Evolutionary conservation across 2,888 invertebrate species (phyloP), one percentile per base, ranked within the genome.

Genomic region (Tipula unca): DNA sequence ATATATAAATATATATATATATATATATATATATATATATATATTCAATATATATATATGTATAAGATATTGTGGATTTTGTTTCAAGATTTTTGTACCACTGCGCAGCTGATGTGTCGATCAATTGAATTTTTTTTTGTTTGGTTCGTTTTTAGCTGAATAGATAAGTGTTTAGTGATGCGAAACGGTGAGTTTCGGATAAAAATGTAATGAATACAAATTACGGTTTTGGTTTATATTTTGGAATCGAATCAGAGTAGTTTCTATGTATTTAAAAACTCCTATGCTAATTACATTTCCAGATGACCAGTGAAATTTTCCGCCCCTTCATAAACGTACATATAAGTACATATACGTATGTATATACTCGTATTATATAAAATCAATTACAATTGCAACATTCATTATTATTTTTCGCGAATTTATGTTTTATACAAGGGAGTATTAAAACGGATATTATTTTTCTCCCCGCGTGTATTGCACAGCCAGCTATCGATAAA

Each of bases 141-240:
- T 69, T 10, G 69, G 20, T 69, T 69, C 69, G 25, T 69, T 69
- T 69, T 69, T 69, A 69, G 69, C 69, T 69, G 69, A 69, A 69
- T 69, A 69, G 69, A 69, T 69, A 69, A 69, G 69, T 69, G 69
- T 69, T 69, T 25, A 69, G 69, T 69, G 69, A 69, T 69, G 69
- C 69, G 69, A 69, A 69, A 69, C 69, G 69, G 69, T 69, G 69
- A 69, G 69, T 69, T 69, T 69, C 69, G 25, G 69, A 69, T 69
- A 69, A 69, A 69, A 69, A 69, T 69, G 69, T 69, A 69, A 69
- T 69, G 69, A 69, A 69, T 69, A 69, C 69, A 69, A 69, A 69
- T 69, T 69, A 69, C 69, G 69, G 69, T 69, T 69, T 69, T 25
- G 25, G 25, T 69, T 48, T 48, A 3, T 69, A 69, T 69, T 1